Percentiles rank a stretch among this genome's conserved stretches.
Conservation (phyloP, 2,797 vertebrate species). For the Oreonectes daqikongensis region DNA sequence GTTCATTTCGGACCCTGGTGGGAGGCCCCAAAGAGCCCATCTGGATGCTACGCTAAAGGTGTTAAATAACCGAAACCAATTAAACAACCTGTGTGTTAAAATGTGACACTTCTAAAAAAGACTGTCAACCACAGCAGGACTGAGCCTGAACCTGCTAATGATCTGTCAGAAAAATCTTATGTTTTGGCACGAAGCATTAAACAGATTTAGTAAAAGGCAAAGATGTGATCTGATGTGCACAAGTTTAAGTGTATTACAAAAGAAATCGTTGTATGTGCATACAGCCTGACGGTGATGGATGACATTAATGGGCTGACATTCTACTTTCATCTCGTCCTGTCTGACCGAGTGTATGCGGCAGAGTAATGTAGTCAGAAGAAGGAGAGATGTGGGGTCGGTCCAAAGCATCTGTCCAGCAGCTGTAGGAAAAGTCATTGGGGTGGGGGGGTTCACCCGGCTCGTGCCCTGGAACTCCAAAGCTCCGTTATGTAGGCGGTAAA, state of each 20-base stretch:
- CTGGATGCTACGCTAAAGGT: constrained; percentile 3
- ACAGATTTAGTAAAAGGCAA: background rate
- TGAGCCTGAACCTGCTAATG: background rate
- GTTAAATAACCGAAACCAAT: constrained; percentile 31
- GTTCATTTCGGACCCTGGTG: background rate
- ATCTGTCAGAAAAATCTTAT: background rate
- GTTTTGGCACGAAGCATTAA: background rate
- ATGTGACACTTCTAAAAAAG: background rate
- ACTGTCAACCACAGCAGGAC: background rate
- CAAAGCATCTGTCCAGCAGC: constrained; percentile 57
- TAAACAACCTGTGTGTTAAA: constrained; percentile 30
- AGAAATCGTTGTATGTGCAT: constrained; percentile 10
- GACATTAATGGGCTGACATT: constrained; percentile 24
- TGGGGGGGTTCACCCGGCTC: background rate
- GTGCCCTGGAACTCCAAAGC: constrained; percentile 39
- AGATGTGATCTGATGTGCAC: background rate
- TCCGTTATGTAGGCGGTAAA: constrained; percentile 54
- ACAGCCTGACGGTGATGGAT: constrained; percentile 15
- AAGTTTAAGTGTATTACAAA: background rate
- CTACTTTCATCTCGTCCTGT: constrained; percentile 48
- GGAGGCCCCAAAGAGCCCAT: background rate
- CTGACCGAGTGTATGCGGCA: constrained; percentile 34
- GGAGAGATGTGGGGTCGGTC: constrained; percentile 27
- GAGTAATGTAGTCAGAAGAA: too few species aligned
- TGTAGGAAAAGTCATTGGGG: constrained; percentile 55